Percentiles rank a stretch among this genome's conserved stretches.
phyloP scores from a whole-genome alignment of 2,888 invertebrate genomes.

The Temnothorax unifasciatus region DNA sequence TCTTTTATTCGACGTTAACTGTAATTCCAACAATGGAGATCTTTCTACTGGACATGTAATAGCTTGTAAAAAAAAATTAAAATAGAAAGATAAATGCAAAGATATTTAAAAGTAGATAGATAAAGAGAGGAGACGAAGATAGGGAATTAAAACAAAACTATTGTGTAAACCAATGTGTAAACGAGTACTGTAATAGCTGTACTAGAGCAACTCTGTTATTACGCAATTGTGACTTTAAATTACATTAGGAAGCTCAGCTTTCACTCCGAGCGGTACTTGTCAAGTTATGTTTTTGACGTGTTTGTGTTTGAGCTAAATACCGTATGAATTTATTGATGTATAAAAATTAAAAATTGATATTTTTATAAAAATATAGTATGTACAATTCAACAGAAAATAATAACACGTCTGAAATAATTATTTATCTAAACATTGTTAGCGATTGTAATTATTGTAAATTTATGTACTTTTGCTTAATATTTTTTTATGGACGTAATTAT shows the following conservation, averaged over 20 bases:
- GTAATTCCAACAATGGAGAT: conserved; percentile 15
- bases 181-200: not conserved
- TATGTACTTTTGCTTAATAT: not conserved
- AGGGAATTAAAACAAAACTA: not conserved
- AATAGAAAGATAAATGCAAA: not conserved
- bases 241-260: not conserved
- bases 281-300: not conserved
- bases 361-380: not conserved
- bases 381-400: not conserved
- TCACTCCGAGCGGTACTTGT: not conserved
- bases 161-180: not conserved
- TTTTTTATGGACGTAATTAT: not conserved
- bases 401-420: not conserved
- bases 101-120: not conserved
- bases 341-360: not conserved
- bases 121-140: not conserved
- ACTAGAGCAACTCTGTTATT: not conserved
- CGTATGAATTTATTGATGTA: not conserved
- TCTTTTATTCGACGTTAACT: conserved; percentile 6
- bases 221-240: not conserved
- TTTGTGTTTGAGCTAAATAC: not conserved
- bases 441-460: not conserved
- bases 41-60: not conserved
- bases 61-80: not conserved
- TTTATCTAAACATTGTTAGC: not conserved